phyloP scores from a whole-genome alignment of 2,113 vertebrate genomes.

The Phrynosoma platyrhinos region DNA sequence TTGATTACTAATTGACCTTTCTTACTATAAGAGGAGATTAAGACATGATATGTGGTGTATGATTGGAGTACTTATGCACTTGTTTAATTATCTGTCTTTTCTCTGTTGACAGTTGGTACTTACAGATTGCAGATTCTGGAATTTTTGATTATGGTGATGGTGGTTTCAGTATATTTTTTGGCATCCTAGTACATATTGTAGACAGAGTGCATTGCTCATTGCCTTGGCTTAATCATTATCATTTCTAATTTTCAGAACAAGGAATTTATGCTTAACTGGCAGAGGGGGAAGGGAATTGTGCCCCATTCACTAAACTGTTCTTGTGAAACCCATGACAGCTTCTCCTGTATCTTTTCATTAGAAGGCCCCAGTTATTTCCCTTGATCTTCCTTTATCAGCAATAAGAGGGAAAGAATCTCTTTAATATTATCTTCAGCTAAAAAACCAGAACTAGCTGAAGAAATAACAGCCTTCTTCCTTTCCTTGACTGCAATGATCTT shows the following conservation, averaged over 20 bases:
- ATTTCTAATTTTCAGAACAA: background rate
- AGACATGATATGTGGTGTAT: background rate
- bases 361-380: background rate
- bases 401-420: background rate
- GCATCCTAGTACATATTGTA: no score
- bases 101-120: background rate
- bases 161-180: background rate
- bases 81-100: background rate
- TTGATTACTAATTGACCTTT: background rate
- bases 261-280: background rate
- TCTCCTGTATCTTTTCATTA: background rate
- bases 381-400: background rate
- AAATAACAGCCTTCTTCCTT: background rate
- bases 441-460: background rate
- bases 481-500: background rate
- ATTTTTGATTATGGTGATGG: background rate
- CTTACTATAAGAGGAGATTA: background rate
- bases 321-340: background rate
- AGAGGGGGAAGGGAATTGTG: background rate
- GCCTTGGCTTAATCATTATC: background rate
- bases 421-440: constrained; percentile 1
- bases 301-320: background rate
- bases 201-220: background rate
- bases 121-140: background rate
- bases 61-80: no score